Base-by-base conservation (phyloP, 2,113 vertebrate species). In the Chamaetylas fuelleborni region DNA sequence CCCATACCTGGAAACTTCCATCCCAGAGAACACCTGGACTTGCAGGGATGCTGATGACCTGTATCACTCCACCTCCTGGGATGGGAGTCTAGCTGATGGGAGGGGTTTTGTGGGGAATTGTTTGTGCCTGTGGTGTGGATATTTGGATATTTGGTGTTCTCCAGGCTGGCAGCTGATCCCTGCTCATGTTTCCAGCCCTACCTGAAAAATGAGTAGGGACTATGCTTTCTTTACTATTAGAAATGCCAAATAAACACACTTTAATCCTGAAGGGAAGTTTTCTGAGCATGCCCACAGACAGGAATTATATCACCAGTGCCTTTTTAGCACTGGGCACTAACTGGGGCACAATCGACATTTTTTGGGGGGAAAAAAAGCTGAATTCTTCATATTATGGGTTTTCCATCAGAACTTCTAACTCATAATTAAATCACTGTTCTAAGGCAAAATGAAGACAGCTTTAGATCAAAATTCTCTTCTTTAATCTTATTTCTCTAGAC, bases 221-320 rank as follows among this genome's bases (percentile, higher is more conserved):
- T 14, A 19, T n/a, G 12, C 28, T 19, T 47, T 38, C 24, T 48
- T 33, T 45, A 33, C 31, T 57, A 66, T 5, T 42, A 4, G 3
- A 40, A 69, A 69, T 45, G 17, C n/a, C 17, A 16, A 43, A 54
- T 40, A 56, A 87, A 64, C 11, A n/a, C 38, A 6, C 13, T 67
- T 53, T 3, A 76, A 19, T 20, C 62, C 58, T 26, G 11, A 82
- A 69, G 48, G 8, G 15, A 66, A 53, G 11, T 34, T 89, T 60
- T 19, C 47, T 42, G 33, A 50, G 29, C 2, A 0, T 42, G 36
- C 6, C 67, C 19, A 19, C 0, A 0, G 26, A 28, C 11, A 28
- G 15, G 24, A 51, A 19, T 22, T 10, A 26, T 28, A 23, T 7
- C 20, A 28, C 11, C 67, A 40, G n/a, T 17, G 28, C 24, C 12